Conservation (phyloP, 92 coral and sea anemone genomes). For the Epizoanthus ramosus region DNA sequence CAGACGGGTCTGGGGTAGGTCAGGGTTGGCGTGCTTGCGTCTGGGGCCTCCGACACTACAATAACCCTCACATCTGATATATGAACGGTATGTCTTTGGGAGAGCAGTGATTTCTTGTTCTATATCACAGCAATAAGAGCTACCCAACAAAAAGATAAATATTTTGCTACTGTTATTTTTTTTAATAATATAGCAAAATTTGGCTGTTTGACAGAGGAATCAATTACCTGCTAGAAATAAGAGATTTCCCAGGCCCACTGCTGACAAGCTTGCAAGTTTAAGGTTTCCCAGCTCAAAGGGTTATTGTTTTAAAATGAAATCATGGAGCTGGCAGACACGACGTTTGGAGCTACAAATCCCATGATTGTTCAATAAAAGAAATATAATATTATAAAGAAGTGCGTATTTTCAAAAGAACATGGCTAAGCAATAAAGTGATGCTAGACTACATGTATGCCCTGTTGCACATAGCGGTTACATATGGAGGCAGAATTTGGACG, state of each 20-base stretch:
- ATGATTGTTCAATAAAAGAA: background rate
- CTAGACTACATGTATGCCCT: no score
- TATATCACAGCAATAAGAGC: background rate
- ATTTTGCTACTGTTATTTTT: no score
- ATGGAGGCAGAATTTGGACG: no score
- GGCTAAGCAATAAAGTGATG: background rate
- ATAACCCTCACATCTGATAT: slow-evolving; percentile 34
- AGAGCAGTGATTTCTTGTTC: background rate
- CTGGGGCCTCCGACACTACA: slow-evolving; percentile 14
- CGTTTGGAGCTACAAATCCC: background rate
- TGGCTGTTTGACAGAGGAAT: background rate
- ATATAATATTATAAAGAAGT: background rate
- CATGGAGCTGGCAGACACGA: background rate
- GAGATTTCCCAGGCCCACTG: background rate
- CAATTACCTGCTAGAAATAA: background rate
- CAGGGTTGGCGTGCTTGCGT: background rate
- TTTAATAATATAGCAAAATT: no score
- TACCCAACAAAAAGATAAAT: background rate
- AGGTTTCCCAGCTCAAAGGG: slow-evolving; percentile 30
- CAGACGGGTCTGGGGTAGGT: slow-evolving; percentile 14
- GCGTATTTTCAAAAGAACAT: background rate
- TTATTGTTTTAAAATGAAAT: slow-evolving; percentile 18
- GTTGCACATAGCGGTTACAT: no score
- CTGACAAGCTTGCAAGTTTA: slow-evolving; percentile 9
- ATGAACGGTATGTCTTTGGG: slow-evolving; percentile 5